Evolutionary conservation across 2,113 vertebrate species (phyloP).

Genomic region (Hyaena hyaena): DNA sequence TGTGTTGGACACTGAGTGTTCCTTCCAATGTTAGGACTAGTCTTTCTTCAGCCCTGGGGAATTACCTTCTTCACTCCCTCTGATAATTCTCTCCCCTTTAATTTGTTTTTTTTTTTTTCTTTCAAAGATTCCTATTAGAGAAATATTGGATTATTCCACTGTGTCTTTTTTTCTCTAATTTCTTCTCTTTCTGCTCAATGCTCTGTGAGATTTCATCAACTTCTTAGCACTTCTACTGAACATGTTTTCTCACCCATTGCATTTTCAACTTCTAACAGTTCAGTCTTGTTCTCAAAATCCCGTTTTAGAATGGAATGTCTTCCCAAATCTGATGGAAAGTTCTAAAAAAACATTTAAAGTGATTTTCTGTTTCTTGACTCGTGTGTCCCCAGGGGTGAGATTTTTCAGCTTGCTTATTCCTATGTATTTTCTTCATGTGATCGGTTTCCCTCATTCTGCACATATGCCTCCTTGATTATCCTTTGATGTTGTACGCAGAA

Average conservation of each 20-base stretch:
- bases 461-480: neutral
- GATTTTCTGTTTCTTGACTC: neutral
- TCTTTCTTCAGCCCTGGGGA: neutral
- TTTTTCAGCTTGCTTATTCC: neutral
- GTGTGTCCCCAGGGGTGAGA: neutral
- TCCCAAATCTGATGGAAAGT: neutral
- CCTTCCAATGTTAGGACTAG: neutral
- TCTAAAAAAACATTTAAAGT: neutral
- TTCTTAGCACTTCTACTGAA: neutral
- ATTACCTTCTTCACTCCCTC: neutral
- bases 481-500: neutral
- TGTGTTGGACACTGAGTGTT: neutral
- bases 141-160: neutral
- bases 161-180: neutral
- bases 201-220: neutral
- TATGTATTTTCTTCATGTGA: neutral
- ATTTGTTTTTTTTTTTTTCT: neutral
- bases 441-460: neutral
- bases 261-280: conserved; percentile 40
- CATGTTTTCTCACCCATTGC: neutral
- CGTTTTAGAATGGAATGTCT: conserved; percentile 11
- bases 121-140: neutral
- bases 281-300: neutral
- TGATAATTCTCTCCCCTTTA: neutral
- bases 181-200: neutral